Evolutionary conservation across 2,888 invertebrate genomes (phyloP).

Genomic region (Meliscaeva auricollis): DNA sequence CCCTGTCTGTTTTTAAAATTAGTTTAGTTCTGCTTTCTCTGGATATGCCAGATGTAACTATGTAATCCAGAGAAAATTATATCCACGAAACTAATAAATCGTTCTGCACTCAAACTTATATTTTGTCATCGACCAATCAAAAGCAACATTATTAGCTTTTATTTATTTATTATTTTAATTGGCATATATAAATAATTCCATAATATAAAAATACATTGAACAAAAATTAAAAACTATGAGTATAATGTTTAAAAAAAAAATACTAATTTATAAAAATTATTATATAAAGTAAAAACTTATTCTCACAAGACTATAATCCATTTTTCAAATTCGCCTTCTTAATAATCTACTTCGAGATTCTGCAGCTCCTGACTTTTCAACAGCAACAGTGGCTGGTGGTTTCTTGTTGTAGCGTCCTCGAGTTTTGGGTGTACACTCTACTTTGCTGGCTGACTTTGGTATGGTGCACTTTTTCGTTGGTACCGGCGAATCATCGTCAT

Average conservation of each 20-base stretch:
- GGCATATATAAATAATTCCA: neutral
- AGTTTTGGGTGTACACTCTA: constrained; percentile 51
- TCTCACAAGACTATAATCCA: neutral
- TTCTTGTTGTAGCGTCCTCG: constrained; percentile 41
- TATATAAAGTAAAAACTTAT: neutral
- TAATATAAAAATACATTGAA: constrained; percentile 5
- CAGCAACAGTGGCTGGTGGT: constrained; percentile 34
- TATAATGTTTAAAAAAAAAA: constrained; percentile 2
- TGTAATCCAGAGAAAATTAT: too few relatives aligned
- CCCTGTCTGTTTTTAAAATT: too few relatives aligned
- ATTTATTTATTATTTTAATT: constrained; percentile 8
- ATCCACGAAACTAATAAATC: too few relatives aligned
- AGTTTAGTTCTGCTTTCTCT: too few relatives aligned
- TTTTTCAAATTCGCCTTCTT: constrained; percentile 67
- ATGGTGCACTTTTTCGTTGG: constrained; percentile 19
- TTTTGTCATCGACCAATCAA: too few relatives aligned
- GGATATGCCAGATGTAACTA: too few relatives aligned
- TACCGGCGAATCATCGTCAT: constrained; percentile 54
- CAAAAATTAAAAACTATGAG: constrained; percentile 10
- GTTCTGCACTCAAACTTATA: too few relatives aligned
- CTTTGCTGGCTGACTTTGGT: constrained; percentile 53
- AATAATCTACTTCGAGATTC: constrained; percentile 40
- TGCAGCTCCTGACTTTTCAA: constrained; percentile 29
- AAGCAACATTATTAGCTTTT: neutral
- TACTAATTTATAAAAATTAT: neutral